Percentiles rank a stretch among this genome's conserved stretches.
These are phyloP conservation scores for Cantharis nigra DNA, from an alignment of 2,888 invertebrate genomes.

Conservation along the genomic window DNA sequence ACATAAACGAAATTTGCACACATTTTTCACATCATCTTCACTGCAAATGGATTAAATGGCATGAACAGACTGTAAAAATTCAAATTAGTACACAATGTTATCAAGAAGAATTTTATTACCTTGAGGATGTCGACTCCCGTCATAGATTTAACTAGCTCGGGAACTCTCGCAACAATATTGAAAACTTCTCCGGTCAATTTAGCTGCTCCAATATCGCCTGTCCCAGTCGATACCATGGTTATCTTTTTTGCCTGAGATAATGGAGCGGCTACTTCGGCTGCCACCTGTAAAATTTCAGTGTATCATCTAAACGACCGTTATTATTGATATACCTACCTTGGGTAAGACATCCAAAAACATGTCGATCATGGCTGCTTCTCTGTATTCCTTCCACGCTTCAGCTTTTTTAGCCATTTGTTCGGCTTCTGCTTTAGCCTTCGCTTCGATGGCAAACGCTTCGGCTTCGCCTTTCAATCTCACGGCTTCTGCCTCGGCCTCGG, in stretches of 20 bases:
- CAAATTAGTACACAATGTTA: neutral
- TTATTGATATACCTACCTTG: constrained; percentile 67
- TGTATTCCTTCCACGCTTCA: constrained; percentile 95
- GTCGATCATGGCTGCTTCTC: constrained; percentile 93
- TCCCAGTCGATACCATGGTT: constrained; percentile 94
- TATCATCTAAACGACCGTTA: neutral
- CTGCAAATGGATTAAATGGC: constrained; percentile 23
- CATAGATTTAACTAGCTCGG: constrained; percentile 85
- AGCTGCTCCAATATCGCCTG: constrained; percentile 89
- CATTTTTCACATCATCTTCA: neutral
- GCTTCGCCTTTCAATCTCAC: constrained; percentile 84
- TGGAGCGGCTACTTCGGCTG: constrained; percentile 95
- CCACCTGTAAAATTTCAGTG: constrained; percentile 67
- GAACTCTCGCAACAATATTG: constrained; percentile 89
- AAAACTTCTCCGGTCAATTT: constrained; percentile 94
- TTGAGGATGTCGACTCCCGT: constrained; percentile 94
- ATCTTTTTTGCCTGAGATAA: constrained; percentile 93
- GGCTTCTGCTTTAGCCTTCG: constrained; percentile 94
- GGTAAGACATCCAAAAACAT: constrained; percentile 96
- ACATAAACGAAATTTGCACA: constrained; percentile 16
- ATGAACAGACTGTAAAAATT: constrained; percentile 37
- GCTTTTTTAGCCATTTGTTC: constrained; percentile 98
- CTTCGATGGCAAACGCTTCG: constrained; percentile 91
- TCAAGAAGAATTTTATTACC: constrained; percentile 57
- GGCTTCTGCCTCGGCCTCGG: constrained; percentile 94